Evolutionary conservation across 2,888 invertebrate genomes (phyloP).

Genomic region (Drosophila demipolita): DNA sequence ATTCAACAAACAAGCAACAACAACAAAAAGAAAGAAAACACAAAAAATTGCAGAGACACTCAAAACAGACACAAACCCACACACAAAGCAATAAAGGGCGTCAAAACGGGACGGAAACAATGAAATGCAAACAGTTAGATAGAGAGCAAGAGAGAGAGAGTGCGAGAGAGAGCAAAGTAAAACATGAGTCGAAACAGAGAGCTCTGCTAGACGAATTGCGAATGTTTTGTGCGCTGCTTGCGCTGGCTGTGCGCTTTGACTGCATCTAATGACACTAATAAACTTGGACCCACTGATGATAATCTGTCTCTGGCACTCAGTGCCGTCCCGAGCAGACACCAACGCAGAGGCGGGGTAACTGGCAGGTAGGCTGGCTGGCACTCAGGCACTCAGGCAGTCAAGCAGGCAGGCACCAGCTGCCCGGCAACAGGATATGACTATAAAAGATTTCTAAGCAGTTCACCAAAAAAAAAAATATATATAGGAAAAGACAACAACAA

Average conservation of each 20-base stretch:
- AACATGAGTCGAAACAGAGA: background rate
- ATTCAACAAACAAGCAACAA: constrained; percentile 56
- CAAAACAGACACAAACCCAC: constrained; percentile 35
- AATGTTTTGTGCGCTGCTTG: constrained; percentile 53
- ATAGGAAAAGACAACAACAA: background rate
- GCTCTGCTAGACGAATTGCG: constrained; percentile 35
- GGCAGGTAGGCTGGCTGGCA: constrained; percentile 10
- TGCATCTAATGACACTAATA: constrained; percentile 78
- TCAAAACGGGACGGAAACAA: constrained; percentile 1
- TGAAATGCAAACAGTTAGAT: constrained; percentile 5
- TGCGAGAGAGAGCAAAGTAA: background rate
- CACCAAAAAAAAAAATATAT: constrained; percentile 2
- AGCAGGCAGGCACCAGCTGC: constrained; percentile 18
- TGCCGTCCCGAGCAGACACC: constrained; percentile 2
- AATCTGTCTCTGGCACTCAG: constrained; percentile 72
- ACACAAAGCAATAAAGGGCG: constrained; percentile 29
- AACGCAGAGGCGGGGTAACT: constrained; percentile 13
- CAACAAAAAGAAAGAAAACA: constrained; percentile 25
- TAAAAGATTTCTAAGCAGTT: constrained; percentile 50
- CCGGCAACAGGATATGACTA: constrained; percentile 58
- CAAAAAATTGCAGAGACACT: constrained; percentile 28
- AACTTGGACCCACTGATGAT: constrained; percentile 75
- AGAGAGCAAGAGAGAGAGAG: background rate
- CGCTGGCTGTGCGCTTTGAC: constrained; percentile 68
- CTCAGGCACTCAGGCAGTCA: background rate